Percentiles rank a stretch among this genome's conserved stretches.
Evolutionary conservation across 2,888 invertebrate genomes (phyloP).

Genomic region (Lasiommata megera): DNA sequence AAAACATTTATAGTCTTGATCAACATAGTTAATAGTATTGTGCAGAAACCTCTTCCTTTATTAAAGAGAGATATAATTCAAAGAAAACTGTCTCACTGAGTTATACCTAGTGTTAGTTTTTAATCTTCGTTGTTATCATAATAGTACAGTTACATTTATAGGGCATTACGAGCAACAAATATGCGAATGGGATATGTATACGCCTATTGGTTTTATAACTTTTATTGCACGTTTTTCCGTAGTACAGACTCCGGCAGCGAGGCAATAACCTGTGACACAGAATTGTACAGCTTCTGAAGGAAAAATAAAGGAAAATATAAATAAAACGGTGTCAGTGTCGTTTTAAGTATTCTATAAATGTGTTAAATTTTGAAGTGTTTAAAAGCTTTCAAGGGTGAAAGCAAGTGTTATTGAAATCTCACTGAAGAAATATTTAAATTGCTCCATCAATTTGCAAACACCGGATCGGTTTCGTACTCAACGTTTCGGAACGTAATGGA

Average conservation of each 20-base stretch:
- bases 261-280: slow-evolving; percentile 48
- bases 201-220: slow-evolving; percentile 48
- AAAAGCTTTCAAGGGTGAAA: slow-evolving; percentile 15
- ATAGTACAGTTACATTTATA: slow-evolving; percentile 23
- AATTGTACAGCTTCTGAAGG: slow-evolving; percentile 39
- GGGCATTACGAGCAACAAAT: slow-evolving; percentile 36
- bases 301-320: slow-evolving; percentile 19
- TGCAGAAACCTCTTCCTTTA: too few species aligned
- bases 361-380: slow-evolving; percentile 6
- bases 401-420: slow-evolving; percentile 22
- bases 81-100: too few species aligned
- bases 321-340: slow-evolving; percentile 6
- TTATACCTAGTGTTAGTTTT: background rate
- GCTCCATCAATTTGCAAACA: slow-evolving; percentile 30
- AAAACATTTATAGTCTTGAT: too few species aligned
- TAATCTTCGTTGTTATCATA: slow-evolving; percentile 14
- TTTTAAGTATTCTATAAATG: background rate
- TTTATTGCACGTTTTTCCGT: slow-evolving; percentile 49
- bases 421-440: slow-evolving; percentile 30
- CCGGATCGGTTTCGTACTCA: slow-evolving; percentile 30
- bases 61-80: too few species aligned
- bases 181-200: slow-evolving; percentile 47
- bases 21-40: too few species aligned
- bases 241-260: slow-evolving; percentile 40
- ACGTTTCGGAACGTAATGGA: slow-evolving; percentile 30